These are phyloP conservation scores for Bombus superbus DNA, from an alignment of 1,140 invertebrate species.

Conservation along the genomic window DNA sequence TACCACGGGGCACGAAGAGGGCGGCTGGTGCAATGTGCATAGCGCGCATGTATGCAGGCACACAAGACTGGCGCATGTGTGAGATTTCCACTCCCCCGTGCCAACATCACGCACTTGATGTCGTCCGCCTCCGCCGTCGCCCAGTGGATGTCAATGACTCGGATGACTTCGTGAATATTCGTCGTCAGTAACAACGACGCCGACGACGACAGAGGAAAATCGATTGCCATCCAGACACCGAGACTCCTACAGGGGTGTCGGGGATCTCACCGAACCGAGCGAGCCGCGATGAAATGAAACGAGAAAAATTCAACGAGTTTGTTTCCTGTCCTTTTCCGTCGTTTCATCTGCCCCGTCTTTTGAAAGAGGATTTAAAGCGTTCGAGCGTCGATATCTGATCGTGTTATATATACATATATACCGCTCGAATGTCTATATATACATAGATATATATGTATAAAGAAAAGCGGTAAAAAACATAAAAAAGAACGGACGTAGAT, in stretches of 20 bases:
- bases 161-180: conserved; percentile 77
- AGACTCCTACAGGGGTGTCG: conserved; percentile 59
- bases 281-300: conserved; percentile 47
- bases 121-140: conserved; percentile 70
- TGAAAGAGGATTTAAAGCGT: conserved; percentile 31
- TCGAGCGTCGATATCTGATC: conserved; percentile 39
- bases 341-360: not conserved
- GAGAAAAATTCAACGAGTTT: conserved; percentile 47
- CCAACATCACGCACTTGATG: conserved; percentile 73
- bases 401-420: not conserved
- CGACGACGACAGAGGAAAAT: conserved; percentile 68
- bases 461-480: too few relatives aligned
- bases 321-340: conserved; percentile 20
- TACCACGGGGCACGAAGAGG: conserved; percentile 32
- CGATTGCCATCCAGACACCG: conserved; percentile 69
- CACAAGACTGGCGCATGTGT: conserved; percentile 45
- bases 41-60: not conserved
- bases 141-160: conserved; percentile 80
- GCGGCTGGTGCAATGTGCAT: conserved; percentile 24
- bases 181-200: conserved; percentile 68
- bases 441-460: too few relatives aligned
- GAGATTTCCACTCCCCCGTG: conserved; percentile 68
- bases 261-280: conserved; percentile 51
- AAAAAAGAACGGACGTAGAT: conserved; percentile 10
- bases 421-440: too few relatives aligned